Base-by-base conservation (phyloP, 1,140 invertebrate genomes). In the Anastrepha obliqua region DNA sequence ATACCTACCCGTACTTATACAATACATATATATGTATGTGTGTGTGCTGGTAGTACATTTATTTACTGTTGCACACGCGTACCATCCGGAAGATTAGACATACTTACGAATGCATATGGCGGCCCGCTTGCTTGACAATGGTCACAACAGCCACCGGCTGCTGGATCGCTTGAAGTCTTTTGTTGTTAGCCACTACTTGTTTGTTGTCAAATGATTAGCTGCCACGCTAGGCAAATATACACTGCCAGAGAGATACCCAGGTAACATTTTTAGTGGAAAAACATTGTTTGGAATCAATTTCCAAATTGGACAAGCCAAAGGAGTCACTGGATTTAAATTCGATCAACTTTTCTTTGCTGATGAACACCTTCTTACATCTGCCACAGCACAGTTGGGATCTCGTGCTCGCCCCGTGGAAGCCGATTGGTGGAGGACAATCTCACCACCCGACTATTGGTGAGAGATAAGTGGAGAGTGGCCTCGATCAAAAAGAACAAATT, bases 151-250 rank as follows among this genome's bases (percentile, higher is more conserved):
- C 74, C 74, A 81, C 44, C 74, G 47, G 74, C 74, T 51, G 47
- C 47, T 81, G 51, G 7, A 17, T 29, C 6, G 47, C 9, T 11
- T 20, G 20, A 67, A 29, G 9, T 74, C 67, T 55, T 17, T 51
- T 81, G 70, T 29, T 55, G 47, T 51, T 29, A 29, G 44, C 74
- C n/a, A 81, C 20, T 67, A n/a, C 64, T 67, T 67, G 29, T 81
- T 81, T 81, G n/a, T 81, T 58, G 74, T 51, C 74, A 81, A 55
- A 81, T 81, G 47, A 81, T 81, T 81, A 55, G 74, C 74, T n/a
- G 74, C n/a, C n/a, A 55, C 74, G 74, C 42, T 13, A 11, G 20
- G 11, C 17, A 55, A 81, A 81, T 51, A 62, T 62, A n/a, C 15
- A 62, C 60, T 55, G 9, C 51, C 5, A 3, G 51, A 8, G 11